A percentile compares a stretch with the other conserved stretches of the same genome.
These are phyloP conservation scores for Vanacampus margaritifer DNA, from an alignment of 2,113 vertebrate species.

Conservation along the genomic window DNA sequence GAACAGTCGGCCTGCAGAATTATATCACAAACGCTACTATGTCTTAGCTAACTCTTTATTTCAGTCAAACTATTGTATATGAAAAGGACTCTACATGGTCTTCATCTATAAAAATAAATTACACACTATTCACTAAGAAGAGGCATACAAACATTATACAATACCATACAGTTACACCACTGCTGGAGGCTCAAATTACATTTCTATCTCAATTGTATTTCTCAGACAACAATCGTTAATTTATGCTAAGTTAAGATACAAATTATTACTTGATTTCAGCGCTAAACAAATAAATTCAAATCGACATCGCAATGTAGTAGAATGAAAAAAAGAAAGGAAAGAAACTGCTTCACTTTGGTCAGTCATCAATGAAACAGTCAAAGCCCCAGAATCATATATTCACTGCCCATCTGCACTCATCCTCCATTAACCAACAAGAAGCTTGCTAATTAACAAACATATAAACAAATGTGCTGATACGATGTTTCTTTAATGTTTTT, in stretches of 20 bases:
- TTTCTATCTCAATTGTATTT: background rate
- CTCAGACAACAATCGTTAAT: conserved; percentile 10
- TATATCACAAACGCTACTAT: conserved; percentile 13
- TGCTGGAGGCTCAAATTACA: too few relatives aligned
- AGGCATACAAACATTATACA: background rate
- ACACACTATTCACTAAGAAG: conserved; percentile 20
- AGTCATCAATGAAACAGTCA: too few relatives aligned
- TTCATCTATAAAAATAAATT: conserved; percentile 37
- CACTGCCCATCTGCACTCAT: background rate
- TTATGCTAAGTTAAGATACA: background rate
- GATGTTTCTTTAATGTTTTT: background rate
- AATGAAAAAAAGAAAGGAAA: too few relatives aligned
- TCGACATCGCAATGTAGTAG: too few relatives aligned
- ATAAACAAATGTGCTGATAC: background rate
- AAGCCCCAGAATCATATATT: too few relatives aligned
- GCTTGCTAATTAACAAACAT: background rate
- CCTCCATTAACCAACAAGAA: background rate
- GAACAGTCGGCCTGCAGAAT: conserved; percentile 23
- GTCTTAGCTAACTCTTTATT: conserved; percentile 30
- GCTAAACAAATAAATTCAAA: too few relatives aligned
- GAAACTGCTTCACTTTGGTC: too few relatives aligned
- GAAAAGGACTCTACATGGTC: conserved; percentile 2
- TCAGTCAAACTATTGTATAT: conserved; percentile 10
- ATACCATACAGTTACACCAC: too few relatives aligned
- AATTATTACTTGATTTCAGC: too few relatives aligned